phyloP scores from a whole-genome alignment of 2,113 vertebrate species.

The Phyllostomus hastatus region DNA sequence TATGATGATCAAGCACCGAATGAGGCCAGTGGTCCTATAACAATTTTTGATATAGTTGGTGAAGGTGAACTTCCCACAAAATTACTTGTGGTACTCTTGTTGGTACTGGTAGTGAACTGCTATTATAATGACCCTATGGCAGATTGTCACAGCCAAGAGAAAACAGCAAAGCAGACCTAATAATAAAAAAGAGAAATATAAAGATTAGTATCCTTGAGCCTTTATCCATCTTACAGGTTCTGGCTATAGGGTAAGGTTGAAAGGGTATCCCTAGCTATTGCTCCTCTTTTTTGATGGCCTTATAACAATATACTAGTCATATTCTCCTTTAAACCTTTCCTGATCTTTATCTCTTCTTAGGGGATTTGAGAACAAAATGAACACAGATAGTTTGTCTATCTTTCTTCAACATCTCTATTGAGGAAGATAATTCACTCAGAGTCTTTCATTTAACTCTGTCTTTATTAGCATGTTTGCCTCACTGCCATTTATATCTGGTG shows the following conservation, averaged over 20 bases:
- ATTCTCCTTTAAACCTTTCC: neutral
- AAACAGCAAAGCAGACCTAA: constrained; percentile 59
- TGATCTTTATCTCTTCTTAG: neutral
- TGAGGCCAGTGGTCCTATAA: neutral
- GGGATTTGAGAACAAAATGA: constrained; percentile 19
- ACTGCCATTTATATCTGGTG: constrained; percentile 10
- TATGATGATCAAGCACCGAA: constrained; percentile 22
- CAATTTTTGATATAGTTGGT: neutral
- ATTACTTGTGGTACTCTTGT: neutral
- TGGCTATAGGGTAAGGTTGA: neutral
- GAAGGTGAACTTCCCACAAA: neutral
- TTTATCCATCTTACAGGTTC: constrained; percentile 15
- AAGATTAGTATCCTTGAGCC: constrained; percentile 31
- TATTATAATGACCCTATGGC: neutral
- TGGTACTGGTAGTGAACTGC: neutral
- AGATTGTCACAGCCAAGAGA: constrained; percentile 32
- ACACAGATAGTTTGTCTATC: neutral
- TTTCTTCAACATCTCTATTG: constrained; percentile 4
- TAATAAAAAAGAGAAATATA: constrained; percentile 54
- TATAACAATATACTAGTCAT: neutral
- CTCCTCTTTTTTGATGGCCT: neutral
- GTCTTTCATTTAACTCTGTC: constrained; percentile 7
- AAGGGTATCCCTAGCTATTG: neutral
- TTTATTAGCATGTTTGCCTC: constrained; percentile 7
- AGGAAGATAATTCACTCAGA: neutral